Conservation (phyloP, 1,140 invertebrate species). For the Cotesia glomerata region DNA sequence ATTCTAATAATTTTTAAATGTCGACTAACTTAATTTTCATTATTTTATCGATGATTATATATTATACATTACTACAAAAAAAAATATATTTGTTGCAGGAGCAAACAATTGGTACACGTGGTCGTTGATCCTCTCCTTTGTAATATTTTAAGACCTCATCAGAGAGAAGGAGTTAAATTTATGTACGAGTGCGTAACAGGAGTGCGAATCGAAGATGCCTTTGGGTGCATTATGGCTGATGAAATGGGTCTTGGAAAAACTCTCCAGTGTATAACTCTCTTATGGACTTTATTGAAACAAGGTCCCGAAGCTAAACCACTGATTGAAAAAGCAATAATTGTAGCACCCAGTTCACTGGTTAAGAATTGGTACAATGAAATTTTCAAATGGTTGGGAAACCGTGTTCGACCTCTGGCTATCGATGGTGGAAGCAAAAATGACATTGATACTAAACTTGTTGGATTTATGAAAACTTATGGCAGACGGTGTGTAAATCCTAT, state of each 20-base stretch:
- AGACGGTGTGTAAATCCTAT: conserved; percentile 84
- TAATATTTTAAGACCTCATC: conserved; percentile 94
- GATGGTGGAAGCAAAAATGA: conserved; percentile 90
- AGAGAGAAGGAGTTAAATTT: conserved; percentile 98
- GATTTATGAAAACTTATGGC: conserved; percentile 71
- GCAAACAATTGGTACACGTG: conserved; percentile 54
- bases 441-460: conserved; percentile 82
- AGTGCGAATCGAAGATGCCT: conserved; percentile 82
- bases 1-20: too few relatives aligned
- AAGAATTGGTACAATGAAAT: conserved; percentile 99
- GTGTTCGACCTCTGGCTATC: conserved; percentile 86
- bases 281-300: conserved; percentile 94
- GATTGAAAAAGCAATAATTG: conserved; percentile 92
- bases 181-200: conserved; percentile 99
- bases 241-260: conserved; percentile 99
- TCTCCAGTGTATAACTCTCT: conserved; percentile 94
- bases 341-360: conserved; percentile 95
- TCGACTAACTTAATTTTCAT: too few relatives aligned
- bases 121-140: conserved; percentile 89
- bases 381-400: conserved; percentile 90
- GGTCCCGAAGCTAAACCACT: conserved; percentile 83
- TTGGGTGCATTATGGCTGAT: conserved; percentile 98
- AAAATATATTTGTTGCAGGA: conserved; percentile 41
- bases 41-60: not conserved
- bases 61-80: conserved; percentile 3